Evolutionary conservation across 2,888 invertebrate species (phyloP), one percentile per base, ranked within the genome.

Genomic region (Pseudolycoriella hygida): DNA sequence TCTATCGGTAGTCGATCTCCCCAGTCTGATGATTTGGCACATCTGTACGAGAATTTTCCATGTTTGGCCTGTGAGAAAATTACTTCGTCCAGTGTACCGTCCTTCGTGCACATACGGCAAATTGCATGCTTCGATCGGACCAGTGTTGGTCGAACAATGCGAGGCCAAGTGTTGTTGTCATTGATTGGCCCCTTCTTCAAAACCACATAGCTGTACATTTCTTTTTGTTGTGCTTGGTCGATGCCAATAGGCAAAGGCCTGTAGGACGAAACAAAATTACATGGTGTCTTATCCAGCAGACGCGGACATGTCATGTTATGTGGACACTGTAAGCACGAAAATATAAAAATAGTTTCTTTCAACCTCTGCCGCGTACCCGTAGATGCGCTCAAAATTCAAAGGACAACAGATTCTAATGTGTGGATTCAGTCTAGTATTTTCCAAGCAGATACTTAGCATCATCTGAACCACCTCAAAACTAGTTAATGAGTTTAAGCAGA

Each of bases 291-390:
- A 45, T 78, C 73, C 1, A 59, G 46, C 51, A 74, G 72, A 52
- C 82, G 69, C 0, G 94, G 94, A 59, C 94, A 96, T 0, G 67
- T 55, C 17, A 66, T 59, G 54, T 89, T 84, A 56, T 90, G 88
- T 0, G 92, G 83, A 59, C 94, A 96, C 70, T 85, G 59, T 52
- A 67, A 64, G 45, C 47, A 49, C 47, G 10, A 51, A 46, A 47
- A 46, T 46, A 14, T 34, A 42, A 11, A 32, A 41, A 41, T 14
- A 6, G 34, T 10, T 17, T 42, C 5, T 40, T 17, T 17, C n/a
- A n/a, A n/a, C n/a, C n/a, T n/a, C n/a, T n/a, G n/a, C n/a, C n/a
- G n/a, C n/a, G n/a, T n/a, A n/a, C n/a, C n/a, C n/a, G n/a, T n/a
- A n/a, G n/a, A n/a, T n/a, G n/a, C n/a, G n/a, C n/a, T n/a, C n/a